Percentiles rank a stretch among this genome's conserved stretches.
Conservation (phyloP, 2,888 invertebrate species). For the Conchocele bisecta region DNA sequence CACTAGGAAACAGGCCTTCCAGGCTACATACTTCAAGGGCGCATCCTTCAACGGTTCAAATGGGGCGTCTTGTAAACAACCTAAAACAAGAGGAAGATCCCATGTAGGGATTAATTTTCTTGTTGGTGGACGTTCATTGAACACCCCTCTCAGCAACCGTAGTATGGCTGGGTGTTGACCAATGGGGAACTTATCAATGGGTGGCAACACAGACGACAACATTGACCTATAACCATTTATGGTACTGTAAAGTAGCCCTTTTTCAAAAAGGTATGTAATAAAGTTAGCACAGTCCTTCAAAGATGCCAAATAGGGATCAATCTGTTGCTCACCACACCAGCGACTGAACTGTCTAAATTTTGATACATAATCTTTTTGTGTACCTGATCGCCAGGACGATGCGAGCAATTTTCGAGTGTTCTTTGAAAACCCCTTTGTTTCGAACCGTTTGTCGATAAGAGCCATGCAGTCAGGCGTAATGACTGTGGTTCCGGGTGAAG, state of each 20-base stretch:
- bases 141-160: constrained; percentile 20
- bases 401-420: constrained; percentile 29
- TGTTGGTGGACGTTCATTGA: constrained; percentile 18
- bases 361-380: constrained; percentile 20
- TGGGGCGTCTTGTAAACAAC: not conserved
- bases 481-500: no score
- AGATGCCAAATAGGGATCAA: constrained; percentile 35
- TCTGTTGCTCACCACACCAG: constrained; percentile 36
- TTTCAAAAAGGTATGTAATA: constrained; percentile 16
- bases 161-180: constrained; percentile 21
- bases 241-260: not conserved
- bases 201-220: constrained; percentile 18
- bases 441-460: not conserved
- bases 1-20: not conserved
- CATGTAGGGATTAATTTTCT: constrained; percentile 24
- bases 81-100: constrained; percentile 22
- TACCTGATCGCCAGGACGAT: constrained; percentile 28
- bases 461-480: no score
- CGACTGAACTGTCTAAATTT: constrained; percentile 27
- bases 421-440: constrained; percentile 29
- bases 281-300: constrained; percentile 38
- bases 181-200: constrained; percentile 1
- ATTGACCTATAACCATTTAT: constrained; percentile 28
- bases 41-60: constrained; percentile 5
- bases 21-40: not conserved